Conservation (phyloP, 1,140 invertebrate genomes). For the Meloidogyne exigua region DNA sequence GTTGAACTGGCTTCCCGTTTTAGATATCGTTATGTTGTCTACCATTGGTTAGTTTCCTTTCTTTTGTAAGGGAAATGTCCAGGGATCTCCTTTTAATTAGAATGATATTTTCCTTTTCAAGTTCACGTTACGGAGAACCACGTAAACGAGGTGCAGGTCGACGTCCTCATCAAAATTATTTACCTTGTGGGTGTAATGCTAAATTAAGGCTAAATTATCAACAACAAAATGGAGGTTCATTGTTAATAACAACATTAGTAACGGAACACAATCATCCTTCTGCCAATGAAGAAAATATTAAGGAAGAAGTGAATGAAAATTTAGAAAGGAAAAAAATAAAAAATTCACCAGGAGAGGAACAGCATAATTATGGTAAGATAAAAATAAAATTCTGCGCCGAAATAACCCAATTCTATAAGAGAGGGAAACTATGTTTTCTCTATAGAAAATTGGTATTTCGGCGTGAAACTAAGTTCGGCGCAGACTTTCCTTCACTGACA, state of each 20-base stretch:
- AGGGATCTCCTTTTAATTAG: too few species aligned
- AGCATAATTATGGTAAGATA: too few species aligned
- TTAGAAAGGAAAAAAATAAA: neutral
- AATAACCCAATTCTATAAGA: too few species aligned
- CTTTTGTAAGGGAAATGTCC: too few species aligned
- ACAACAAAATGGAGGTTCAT: conserved; percentile 19
- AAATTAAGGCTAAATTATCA: conserved; percentile 57
- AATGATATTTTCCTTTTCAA: neutral
- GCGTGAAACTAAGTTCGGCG: too few species aligned
- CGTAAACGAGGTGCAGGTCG: conserved; percentile 57
- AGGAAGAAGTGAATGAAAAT: neutral
- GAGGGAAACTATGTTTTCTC: too few species aligned
- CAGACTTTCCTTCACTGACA: too few species aligned
- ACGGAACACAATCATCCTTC: conserved; percentile 8
- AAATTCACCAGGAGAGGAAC: neutral
- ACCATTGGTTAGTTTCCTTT: conserved; percentile 47
- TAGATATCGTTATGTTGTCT: conserved; percentile 57
- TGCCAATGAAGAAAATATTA: neutral
- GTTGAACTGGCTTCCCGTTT: conserved; percentile 38
- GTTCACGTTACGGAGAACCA: conserved; percentile 51
- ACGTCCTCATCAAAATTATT: conserved; percentile 57
- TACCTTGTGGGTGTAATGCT: conserved; percentile 55
- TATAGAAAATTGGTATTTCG: too few species aligned
- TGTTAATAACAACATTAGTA: conserved; percentile 35
- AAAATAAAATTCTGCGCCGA: too few species aligned